Percentiles rank a stretch among this genome's conserved stretches.
These are phyloP conservation scores for Atlantisia rogersi DNA, from an alignment of 2,113 vertebrate genomes.

Conservation along the genomic window DNA sequence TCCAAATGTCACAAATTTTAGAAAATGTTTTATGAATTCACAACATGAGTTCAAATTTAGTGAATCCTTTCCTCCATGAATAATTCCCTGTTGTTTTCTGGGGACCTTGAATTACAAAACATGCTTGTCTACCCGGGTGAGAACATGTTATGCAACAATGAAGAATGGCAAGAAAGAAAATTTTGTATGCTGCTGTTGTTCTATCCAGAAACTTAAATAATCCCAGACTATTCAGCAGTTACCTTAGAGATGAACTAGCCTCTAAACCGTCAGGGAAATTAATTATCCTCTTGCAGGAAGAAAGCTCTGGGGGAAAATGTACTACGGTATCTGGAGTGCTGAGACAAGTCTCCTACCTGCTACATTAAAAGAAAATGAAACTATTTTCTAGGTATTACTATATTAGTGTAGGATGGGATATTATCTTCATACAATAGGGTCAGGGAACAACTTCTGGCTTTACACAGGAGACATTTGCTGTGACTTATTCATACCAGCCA, in stretches of 20 bases:
- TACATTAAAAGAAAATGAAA: not conserved
- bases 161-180: not conserved
- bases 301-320: not conserved
- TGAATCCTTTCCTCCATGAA: not conserved
- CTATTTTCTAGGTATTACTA: not conserved
- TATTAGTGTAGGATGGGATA: not conserved
- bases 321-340: not conserved
- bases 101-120: not conserved
- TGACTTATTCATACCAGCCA: not conserved
- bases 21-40: slow-evolving; percentile 1
- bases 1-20: slow-evolving; percentile 12
- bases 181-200: not conserved
- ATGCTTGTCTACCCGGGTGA: not conserved
- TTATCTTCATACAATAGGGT: not conserved
- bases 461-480: not conserved
- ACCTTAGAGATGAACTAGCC: not conserved
- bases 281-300: not conserved
- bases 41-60: not conserved
- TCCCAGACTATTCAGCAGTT: not conserved
- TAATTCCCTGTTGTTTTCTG: not conserved
- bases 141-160: not conserved
- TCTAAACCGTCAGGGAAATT: not conserved
- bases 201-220: slow-evolving; percentile 1
- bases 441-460: not conserved
- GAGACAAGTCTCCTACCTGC: not conserved